Evolutionary conservation across 2,888 invertebrate species (phyloP).

Genomic region (Oegoconia quadripuncta): DNA sequence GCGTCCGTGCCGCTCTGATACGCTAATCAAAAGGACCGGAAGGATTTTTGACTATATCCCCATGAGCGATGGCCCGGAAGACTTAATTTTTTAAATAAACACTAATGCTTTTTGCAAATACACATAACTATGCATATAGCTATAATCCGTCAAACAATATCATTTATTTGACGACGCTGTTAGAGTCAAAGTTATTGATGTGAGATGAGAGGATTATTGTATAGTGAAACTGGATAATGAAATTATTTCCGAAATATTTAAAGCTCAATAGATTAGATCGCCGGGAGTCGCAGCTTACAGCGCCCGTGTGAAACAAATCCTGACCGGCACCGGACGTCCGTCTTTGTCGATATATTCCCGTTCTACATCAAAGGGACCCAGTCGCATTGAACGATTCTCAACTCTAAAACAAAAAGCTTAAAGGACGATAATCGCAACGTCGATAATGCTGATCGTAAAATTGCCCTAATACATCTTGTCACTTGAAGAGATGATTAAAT

Average conservation of each 20-base stretch:
- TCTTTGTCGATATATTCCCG: slow-evolving; percentile 77
- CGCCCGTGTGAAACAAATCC: slow-evolving; percentile 75
- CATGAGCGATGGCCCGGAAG: slow-evolving; percentile 29
- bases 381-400: slow-evolving; percentile 51
- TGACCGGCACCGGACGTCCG: slow-evolving; percentile 79
- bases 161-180: slow-evolving; percentile 5
- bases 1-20: slow-evolving; percentile 39
- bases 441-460: slow-evolving; percentile 37
- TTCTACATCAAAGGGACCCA: slow-evolving; percentile 74
- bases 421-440: slow-evolving; percentile 29
- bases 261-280: slow-evolving; percentile 25
- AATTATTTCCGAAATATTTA: neutral
- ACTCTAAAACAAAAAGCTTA: slow-evolving; percentile 44
- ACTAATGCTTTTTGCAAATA: too few relatives aligned
- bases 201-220: slow-evolving; percentile 17
- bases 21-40: slow-evolving; percentile 63
- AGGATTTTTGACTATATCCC: slow-evolving; percentile 51
- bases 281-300: slow-evolving; percentile 42
- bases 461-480: slow-evolving; percentile 63
- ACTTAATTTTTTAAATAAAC: slow-evolving; percentile 47
- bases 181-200: slow-evolving; percentile 6
- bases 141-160: neutral
- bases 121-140: too few relatives aligned
- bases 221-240: slow-evolving; percentile 11
- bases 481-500: slow-evolving; percentile 63